Percentiles rank a stretch among this genome's conserved stretches.
These are phyloP conservation scores for Ptychochromis oligacanthus DNA, from an alignment of 2,113 vertebrate genomes.

Conservation along the genomic window DNA sequence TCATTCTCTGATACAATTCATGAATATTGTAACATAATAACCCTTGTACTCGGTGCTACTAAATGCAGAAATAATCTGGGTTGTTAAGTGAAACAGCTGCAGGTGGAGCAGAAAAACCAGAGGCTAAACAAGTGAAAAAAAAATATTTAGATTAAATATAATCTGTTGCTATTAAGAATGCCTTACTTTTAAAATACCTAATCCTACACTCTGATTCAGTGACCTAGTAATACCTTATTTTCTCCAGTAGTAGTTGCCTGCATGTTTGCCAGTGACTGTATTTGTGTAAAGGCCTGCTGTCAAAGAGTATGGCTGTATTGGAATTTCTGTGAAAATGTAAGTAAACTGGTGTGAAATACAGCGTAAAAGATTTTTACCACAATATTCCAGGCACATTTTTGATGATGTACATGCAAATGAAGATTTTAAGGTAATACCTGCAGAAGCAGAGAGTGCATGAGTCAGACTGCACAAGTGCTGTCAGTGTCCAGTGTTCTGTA, in stretches of 20 bases:
- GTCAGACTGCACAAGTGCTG: not conserved
- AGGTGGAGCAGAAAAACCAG: not conserved
- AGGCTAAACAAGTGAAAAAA: not conserved
- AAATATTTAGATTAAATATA: not conserved
- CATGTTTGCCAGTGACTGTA: not conserved
- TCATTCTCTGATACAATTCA: conserved; percentile 11
- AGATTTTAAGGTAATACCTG: not conserved
- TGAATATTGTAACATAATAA: conserved; percentile 23
- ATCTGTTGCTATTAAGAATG: not conserved
- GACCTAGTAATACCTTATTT: conserved; percentile 21
- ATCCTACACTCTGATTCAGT: conserved; percentile 16
- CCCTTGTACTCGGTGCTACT: not conserved
- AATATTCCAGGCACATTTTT: not conserved
- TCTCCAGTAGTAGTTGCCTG: not conserved
- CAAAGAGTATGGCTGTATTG: not conserved
- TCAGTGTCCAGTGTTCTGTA: not conserved
- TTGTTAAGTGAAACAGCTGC: conserved; percentile 6
- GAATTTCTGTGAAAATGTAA: not conserved
- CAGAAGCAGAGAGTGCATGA: not conserved
- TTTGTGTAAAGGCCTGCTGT: not conserved
- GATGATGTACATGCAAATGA: not conserved
- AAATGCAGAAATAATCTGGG: not conserved
- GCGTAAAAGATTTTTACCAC: not conserved
- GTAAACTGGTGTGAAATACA: not conserved
- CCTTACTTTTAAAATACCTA: not conserved